Evolutionary conservation across 1,140 invertebrate genomes (phyloP).

Genomic region (Drosophila chauvacae): DNA sequence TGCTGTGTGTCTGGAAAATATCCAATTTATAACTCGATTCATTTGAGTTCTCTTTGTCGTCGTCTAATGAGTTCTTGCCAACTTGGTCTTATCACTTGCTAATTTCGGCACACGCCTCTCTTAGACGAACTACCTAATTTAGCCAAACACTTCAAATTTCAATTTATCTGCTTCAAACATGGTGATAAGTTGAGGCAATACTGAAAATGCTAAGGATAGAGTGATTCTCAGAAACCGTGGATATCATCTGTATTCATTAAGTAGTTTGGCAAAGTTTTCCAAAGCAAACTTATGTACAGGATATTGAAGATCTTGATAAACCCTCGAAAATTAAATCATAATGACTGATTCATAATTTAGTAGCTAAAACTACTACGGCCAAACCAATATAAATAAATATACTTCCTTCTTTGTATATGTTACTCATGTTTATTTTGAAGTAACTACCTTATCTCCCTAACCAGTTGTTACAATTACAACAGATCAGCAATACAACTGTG

Average conservation of each 20-base stretch:
- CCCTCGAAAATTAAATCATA: neutral
- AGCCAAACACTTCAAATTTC: slow-evolving; percentile 24
- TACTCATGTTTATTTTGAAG: neutral
- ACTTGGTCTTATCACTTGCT: slow-evolving; percentile 47
- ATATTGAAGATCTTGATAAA: no score
- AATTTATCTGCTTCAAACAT: slow-evolving; percentile 29
- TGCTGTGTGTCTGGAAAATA: neutral
- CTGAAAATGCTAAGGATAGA: neutral
- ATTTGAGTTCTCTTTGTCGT: neutral
- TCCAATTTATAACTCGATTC: slow-evolving; percentile 55
- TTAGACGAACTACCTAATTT: slow-evolving; percentile 58
- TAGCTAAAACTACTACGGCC: no score
- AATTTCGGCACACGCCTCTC: slow-evolving; percentile 49
- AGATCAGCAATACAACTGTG: neutral
- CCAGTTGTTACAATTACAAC: neutral
- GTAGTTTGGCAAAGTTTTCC: neutral
- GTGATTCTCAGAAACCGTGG: slow-evolving; percentile 16
- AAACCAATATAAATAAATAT: neutral
- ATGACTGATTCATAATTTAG: neutral
- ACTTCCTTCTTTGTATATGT: no score
- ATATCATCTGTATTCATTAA: neutral
- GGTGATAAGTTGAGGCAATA: slow-evolving; percentile 10
- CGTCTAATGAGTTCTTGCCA: slow-evolving; percentile 51
- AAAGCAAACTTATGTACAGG: neutral
- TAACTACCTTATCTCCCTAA: neutral